Conservation (phyloP, 2,113 vertebrate genomes). For the Candoia aspera region DNA sequence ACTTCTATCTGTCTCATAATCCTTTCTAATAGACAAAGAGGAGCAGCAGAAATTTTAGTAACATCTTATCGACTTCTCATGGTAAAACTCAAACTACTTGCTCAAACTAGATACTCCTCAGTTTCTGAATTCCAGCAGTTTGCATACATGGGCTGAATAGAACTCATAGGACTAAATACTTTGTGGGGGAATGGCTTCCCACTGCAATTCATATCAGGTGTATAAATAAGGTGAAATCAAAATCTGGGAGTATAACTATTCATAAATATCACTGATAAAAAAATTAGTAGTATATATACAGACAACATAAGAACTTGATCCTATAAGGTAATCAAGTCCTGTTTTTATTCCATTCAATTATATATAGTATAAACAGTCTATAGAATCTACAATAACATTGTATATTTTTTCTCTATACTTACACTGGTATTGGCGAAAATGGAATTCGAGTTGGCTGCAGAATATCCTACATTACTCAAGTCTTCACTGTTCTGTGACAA, state of each 20-base stretch:
- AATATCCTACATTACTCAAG: constrained; percentile 88
- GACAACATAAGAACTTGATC: background rate
- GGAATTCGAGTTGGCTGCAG: constrained; percentile 88
- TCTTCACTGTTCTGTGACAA: constrained; percentile 84
- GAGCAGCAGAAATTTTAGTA: background rate
- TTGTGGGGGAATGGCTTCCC: background rate
- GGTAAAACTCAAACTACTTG: background rate
- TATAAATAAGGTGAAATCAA: background rate
- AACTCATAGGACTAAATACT: background rate
- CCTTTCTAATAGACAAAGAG: background rate
- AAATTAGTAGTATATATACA: background rate
- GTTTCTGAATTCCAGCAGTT: background rate
- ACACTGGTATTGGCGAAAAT: constrained; percentile 90
- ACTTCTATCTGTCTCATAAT: background rate
- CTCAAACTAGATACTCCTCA: background rate
- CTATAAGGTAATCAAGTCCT: background rate
- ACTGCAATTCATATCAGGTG: background rate
- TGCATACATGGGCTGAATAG: background rate
- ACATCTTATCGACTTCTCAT: background rate
- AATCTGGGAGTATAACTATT: background rate
- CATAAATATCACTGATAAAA: background rate
- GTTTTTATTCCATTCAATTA: background rate
- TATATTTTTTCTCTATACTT: constrained; percentile 67
- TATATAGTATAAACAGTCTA: background rate
- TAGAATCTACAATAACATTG: constrained; percentile 11